Evolutionary conservation across 2,888 invertebrate species (phyloP), one percentile per base, ranked within the genome.

Genomic region (Lepidochrysops patricia): DNA sequence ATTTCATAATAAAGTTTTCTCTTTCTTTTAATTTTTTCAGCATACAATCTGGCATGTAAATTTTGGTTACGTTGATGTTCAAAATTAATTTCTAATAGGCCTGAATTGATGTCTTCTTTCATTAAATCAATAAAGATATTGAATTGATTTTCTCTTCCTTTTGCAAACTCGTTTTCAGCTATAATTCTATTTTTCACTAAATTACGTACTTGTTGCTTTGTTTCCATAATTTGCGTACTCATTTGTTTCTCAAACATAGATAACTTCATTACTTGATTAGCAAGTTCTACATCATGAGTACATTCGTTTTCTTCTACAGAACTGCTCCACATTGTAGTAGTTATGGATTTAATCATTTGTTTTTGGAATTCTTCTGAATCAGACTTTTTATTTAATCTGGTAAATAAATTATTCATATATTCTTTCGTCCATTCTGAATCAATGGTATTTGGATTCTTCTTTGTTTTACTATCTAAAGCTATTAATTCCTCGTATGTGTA

Each of bases 231-330:
- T 77, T 92, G 92, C 35, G 90, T 90, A 54, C 91, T 85, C 82
- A 93, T 91, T 75, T 91, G 91, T 72, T 93, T 93, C 70, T 94
- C 94, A 73, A 91, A 93, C 50, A 90, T 83, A 0, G 93, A 92
- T 62, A 93, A 86, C 68, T 91, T 91, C 73, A 92, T 75, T 3
- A 93, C 85, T 67, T 91, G 91, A 60, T 84, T 84, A 0, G 90
- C 88, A 9, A 93, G 77, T 12, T 85, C 79, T 49, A 79, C 77
- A 64, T 92, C 90, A 26, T 90, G 75, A 64, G 84, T 83, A 7
- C 74, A 72, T 69, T 91, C 91, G 74, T 92, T 90, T 70, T 90
- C 87, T 19, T 77, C 76, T 43, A 90, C 72, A 25, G 91, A 78
- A 64, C 82, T 77, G 54, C 90, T 84, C 92, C 92, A 92, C 56